Base-by-base conservation (phyloP, 1,140 invertebrate genomes). In the Monomorium pharaonis region DNA sequence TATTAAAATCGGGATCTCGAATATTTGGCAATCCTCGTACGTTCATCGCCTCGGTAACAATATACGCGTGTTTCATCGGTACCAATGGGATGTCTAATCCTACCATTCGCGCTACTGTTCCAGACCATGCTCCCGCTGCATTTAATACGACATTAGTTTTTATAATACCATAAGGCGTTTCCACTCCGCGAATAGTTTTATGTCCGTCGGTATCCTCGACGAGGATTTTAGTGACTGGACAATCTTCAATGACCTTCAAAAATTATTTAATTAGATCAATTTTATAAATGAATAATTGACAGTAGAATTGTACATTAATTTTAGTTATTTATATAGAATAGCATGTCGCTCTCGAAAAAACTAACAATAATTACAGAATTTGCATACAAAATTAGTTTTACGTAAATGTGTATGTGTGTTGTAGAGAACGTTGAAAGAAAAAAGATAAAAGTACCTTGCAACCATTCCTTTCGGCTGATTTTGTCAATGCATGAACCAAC, bases 61-160 rank as follows among this genome's bases (percentile, higher is more conserved):
- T 97, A 90, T 98, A 99, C 0, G 98, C 97, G 92, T 99, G 98
- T 92, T 98, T 98, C 96, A 98, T 98, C 0, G 98, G 96, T 37
- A 97, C 94, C 24, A 98, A 87, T 0, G 98, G 98, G 12, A 98
- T 96, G 12, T 96, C 94, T 1, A 97, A 92, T 2, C 97, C 97
- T 24, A 97, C 96, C 94, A 97, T 97, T 84, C 96, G 95, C 0
- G 97, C 96, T 65, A 98, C 94, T 81, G 97, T 96, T 30, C 96
- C 96, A 1, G 98, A 97, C 98, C 98, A 99, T 1, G 96, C 97
- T 49, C 98, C 98, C 89, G 96, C 95, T 85, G 97, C 97, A 91
- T 98, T 98, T 3, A 98, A 96, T 24, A 98, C 95, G 88, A 96
- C 96, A 83, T 96, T 97, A 1, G 97, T 98, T 90, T 96, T 96